These are phyloP conservation scores for Gymnoscelis rufifasciata DNA, from an alignment of 2,888 invertebrate species.

Conservation along the genomic window DNA sequence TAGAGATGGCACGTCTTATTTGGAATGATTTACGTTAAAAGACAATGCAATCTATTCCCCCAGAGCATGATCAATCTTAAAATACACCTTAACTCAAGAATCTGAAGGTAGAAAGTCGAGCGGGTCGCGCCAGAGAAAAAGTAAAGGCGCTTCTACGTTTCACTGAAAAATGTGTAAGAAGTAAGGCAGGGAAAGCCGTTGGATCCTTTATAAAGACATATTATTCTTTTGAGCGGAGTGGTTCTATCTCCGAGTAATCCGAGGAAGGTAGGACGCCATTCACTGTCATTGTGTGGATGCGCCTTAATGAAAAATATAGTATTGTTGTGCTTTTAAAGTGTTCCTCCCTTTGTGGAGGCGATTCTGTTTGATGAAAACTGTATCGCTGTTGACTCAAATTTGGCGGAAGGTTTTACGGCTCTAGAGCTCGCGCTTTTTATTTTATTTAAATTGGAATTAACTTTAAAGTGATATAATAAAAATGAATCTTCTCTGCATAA, in stretches of 20 bases:
- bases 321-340: slow-evolving; percentile 54
- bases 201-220: slow-evolving; percentile 77
- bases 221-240: slow-evolving; percentile 74
- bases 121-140: slow-evolving; percentile 32
- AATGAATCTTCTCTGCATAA: too few species aligned
- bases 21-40: slow-evolving; percentile 65
- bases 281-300: slow-evolving; percentile 63
- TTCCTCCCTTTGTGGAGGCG: slow-evolving; percentile 37
- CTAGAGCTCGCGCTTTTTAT: too few species aligned
- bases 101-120: slow-evolving; percentile 36
- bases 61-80: slow-evolving; percentile 27
- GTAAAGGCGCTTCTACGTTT: slow-evolving; percentile 69
- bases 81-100: slow-evolving; percentile 21
- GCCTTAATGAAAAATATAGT: slow-evolving; percentile 74
- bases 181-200: slow-evolving; percentile 70
- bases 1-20: slow-evolving; percentile 47
- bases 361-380: slow-evolving; percentile 24
- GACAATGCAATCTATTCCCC: slow-evolving; percentile 74
- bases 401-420: background rate
- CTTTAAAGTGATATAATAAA: too few species aligned
- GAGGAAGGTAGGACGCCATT: slow-evolving; percentile 64
- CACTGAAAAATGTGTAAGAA: slow-evolving; percentile 73
- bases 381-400: slow-evolving; percentile 6
- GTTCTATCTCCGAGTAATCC: slow-evolving; percentile 67
- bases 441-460: too few species aligned